Base-by-base conservation (phyloP, 2,113 vertebrate genomes). In the Vanacampus margaritifer region DNA sequence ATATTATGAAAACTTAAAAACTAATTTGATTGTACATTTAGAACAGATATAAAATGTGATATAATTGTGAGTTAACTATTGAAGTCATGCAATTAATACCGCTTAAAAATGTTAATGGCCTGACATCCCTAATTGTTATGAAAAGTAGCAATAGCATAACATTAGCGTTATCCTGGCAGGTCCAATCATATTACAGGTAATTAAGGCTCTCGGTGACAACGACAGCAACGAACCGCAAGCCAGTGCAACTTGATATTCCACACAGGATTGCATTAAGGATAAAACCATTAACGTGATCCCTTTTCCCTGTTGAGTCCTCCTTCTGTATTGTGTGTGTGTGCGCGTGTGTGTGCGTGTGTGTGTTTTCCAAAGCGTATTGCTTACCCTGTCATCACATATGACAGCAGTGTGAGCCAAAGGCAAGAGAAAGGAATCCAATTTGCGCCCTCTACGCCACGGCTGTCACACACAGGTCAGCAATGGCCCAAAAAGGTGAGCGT, bases 351-450 rank as follows among this genome's bases (percentile, higher is more conserved):
- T 11, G 9, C 12, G 28, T 21, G 58, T 60, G 35, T 6, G 35
- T 62, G 35, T 62, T 37, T 62, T 13, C 59, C 35, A 23, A 41
- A 62, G 59, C 23, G 59, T 62, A 41, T 62, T n/a, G 17, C 35
- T 62, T 37, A 39, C 35, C n/a, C 35, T 41, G 59, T 62, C 59
- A 39, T 62, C 59, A 62, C 59, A 62, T 62, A 41, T 23, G 59
- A 39, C 54, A 32, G 26, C 54, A 57, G 6, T 19, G 54, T 32
- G 54, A 32, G 54, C 54, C 54, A 32, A 57, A 57, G 54, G 54
- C 54, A 57, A 57, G 54, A 57, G 54, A 32, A 28, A 57, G 24
- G 54, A 57, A 32, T 32, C 54, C 54, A 57, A 57, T 57, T 57
- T 57, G 54, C 54, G 54, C 54, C 26, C 54, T 32, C 26, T 14